Base-by-base conservation (phyloP, 2,113 vertebrate species). In the Ginglymostoma cirratum region DNA sequence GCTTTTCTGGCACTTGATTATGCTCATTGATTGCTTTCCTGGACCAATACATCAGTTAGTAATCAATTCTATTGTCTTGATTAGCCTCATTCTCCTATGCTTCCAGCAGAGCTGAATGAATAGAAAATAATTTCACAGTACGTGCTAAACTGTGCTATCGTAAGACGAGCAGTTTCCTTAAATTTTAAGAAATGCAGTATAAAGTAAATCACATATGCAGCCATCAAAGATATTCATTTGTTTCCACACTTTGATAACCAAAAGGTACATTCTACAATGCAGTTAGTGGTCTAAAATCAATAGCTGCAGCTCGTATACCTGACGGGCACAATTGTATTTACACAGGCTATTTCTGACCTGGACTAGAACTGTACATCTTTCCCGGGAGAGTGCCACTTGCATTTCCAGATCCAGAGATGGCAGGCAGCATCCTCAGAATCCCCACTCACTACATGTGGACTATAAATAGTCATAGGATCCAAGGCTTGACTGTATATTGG, bases 11-110 rank as follows among this genome's bases (percentile, higher is more conserved):
- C 12, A 83, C 42, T 86, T 86, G 83, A 42, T 45, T 45, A 42
- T 86, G 42, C 21, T 86, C 83, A 85, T 45, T 85, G 80, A 86
- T 86, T 86, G 83, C 42, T 86, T 86, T 86, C 21, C 38, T 86
- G 42, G 42, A 86, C 38, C 42, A 6, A 48, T 45, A 21, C 0
- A 23, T 24, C 21, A 23, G 83, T 23, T 45, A 23, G 83, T 23
- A 48, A 48, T 86, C 83, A 86, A 48, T 42, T 7, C 17, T 45
- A 19, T 42, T 42, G 38, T 21, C 80, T 42, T 45, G 80, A 86
- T 45, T 86, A 42, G 6, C 83, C 21, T 42, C 38, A 48, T 86
- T 48, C 21, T 48, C 23, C 83, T 23, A 21, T 86, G 42, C 42
- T 19, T 86, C 42, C 45, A 86, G 42, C 83, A 86, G 38, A 42